Evolutionary conservation across 1,140 invertebrate genomes (phyloP).

Genomic region (Melanaphis sacchari): DNA sequence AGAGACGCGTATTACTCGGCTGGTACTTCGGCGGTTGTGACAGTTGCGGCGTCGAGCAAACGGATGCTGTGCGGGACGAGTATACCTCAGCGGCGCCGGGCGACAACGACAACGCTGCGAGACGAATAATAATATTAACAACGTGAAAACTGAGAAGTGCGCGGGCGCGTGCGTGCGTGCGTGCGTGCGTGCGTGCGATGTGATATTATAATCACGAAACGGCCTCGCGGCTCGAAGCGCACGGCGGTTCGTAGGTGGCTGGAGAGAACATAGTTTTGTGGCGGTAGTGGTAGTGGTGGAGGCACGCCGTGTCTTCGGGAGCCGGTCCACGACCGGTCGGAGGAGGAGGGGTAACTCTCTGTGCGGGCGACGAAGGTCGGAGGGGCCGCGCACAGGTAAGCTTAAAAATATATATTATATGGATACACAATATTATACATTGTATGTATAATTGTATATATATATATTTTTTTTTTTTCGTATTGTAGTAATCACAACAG

Average conservation of each 20-base stretch:
- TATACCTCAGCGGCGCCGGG: background rate
- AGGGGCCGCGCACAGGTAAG: background rate
- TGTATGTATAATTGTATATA: too few relatives aligned
- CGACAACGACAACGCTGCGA: background rate
- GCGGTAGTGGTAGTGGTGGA: background rate
- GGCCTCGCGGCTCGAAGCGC: background rate
- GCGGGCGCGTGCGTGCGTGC: background rate
- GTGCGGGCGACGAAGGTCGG: background rate
- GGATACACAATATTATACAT: background rate
- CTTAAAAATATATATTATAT: background rate
- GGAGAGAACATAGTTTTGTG: background rate
- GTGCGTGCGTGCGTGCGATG: constrained; percentile 25
- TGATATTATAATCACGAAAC: constrained; percentile 42
- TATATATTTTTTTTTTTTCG: background rate
- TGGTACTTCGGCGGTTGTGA: background rate
- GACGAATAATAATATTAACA: background rate
- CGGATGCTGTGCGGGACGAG: background rate
- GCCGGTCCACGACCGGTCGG: background rate
- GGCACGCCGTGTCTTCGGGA: background rate
- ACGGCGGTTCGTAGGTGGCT: background rate
- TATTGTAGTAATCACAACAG: background rate
- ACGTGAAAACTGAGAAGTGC: background rate
- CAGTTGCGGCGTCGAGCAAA: background rate
- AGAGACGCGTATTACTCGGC: background rate
- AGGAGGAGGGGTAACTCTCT: background rate